Evolutionary conservation across 2,797 vertebrate species (phyloP).

Genomic region (Argya squamiceps): DNA sequence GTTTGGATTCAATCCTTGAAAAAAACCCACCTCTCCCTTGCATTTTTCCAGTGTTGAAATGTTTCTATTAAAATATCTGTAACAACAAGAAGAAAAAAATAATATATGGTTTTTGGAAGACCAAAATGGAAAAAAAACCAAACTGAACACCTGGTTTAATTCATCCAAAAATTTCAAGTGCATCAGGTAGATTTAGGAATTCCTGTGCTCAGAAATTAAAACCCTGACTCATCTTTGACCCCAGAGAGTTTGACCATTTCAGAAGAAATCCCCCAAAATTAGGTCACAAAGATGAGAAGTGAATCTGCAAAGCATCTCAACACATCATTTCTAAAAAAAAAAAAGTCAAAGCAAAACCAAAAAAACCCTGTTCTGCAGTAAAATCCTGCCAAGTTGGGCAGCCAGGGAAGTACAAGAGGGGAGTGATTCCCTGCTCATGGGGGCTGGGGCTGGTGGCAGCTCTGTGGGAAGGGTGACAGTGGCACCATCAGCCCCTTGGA

Average conservation of each 20-base stretch:
- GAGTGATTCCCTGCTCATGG: not conserved
- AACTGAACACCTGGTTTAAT: not conserved
- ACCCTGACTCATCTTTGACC: not conserved
- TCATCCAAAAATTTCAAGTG: not conserved
- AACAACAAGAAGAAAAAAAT: not conserved
- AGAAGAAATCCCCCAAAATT: not conserved
- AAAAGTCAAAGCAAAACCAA: not conserved
- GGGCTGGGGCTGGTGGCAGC: not conserved
- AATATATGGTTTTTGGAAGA: not conserved
- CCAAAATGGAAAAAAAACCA: not conserved
- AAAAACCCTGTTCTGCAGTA: not conserved
- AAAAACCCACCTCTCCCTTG: not conserved
- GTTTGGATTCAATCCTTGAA: not conserved
- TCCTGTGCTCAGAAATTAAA: not conserved
- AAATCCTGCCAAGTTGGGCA: not conserved
- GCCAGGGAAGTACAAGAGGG: not conserved
- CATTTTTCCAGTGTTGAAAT: not conserved
- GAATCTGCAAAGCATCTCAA: not conserved
- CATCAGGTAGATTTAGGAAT: not conserved
- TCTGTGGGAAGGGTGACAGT: not conserved
- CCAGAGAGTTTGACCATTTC: not conserved
- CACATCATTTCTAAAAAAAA: not conserved
- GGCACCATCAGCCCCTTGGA: not conserved
- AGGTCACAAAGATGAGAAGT: not conserved
- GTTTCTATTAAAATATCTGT: not conserved